phyloP scores from a whole-genome alignment of 92 coral and sea anemone genomes.

The Palythoa caribaeorum region DNA sequence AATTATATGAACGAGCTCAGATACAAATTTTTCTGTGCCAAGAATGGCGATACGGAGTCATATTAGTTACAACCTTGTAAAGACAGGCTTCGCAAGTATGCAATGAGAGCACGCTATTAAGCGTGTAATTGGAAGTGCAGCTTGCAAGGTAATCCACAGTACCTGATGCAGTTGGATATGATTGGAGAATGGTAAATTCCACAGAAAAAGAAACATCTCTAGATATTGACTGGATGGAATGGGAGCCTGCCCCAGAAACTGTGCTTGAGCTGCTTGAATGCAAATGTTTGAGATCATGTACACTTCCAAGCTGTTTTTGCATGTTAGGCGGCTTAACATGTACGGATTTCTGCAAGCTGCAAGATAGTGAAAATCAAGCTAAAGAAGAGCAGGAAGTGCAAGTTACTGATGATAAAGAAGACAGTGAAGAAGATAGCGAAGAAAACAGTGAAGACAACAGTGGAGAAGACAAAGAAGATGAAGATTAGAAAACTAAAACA shows the following conservation, averaged over 20 bases:
- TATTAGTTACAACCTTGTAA: slow-evolving; percentile 4
- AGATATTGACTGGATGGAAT: neutral
- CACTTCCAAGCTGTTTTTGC: slow-evolving; percentile 1
- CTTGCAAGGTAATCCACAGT: neutral
- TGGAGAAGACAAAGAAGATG: too few relatives aligned
- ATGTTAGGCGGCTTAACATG: neutral
- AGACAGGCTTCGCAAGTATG: neutral
- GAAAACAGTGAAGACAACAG: too few relatives aligned
- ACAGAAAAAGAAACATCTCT: too few relatives aligned
- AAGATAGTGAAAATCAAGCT: slow-evolving; percentile 9
- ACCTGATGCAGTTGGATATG: neutral
- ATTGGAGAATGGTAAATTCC: too few relatives aligned
- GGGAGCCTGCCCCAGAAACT: slow-evolving; percentile 13
- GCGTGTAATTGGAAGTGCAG: neutral
- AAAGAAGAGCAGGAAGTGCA: neutral
- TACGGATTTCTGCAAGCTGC: neutral
- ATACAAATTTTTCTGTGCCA: slow-evolving; percentile 1
- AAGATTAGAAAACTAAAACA: neutral
- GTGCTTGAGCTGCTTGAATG: slow-evolving; percentile 14
- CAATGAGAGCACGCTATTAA: neutral
- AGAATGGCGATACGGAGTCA: neutral
- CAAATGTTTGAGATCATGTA: slow-evolving; percentile 6
- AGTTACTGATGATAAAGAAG: neutral
- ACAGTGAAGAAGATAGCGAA: neutral
- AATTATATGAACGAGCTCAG: neutral